A percentile compares a stretch with the other conserved stretches of the same genome.
These are phyloP conservation scores for Mallotus villosus DNA, from an alignment of 2,797 vertebrate genomes.

Conservation along the genomic window DNA sequence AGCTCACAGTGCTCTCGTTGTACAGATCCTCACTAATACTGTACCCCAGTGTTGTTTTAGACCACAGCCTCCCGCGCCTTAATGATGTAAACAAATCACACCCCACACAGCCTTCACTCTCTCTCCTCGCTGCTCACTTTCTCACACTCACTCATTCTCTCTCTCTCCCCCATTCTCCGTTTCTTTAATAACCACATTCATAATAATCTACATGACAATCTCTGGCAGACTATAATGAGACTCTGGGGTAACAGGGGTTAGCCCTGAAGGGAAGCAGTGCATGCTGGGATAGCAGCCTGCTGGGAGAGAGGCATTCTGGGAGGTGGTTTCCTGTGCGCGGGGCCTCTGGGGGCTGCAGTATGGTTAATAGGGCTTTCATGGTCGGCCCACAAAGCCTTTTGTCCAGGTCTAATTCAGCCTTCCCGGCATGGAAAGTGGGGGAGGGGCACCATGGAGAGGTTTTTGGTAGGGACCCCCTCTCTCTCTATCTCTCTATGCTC, in stretches of 20 bases:
- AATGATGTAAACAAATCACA: slow-evolving; percentile 56
- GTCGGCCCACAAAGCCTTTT: slow-evolving; percentile 83
- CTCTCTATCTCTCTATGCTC: slow-evolving; percentile 24
- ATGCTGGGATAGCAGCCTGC: slow-evolving; percentile 78
- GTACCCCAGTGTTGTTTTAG: too few species aligned
- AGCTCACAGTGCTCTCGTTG: too few species aligned
- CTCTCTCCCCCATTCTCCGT: slow-evolving; percentile 39
- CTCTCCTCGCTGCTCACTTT: slow-evolving; percentile 13
- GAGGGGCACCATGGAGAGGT: slow-evolving; percentile 49
- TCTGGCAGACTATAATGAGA: slow-evolving; percentile 58
- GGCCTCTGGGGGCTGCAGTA: slow-evolving; percentile 86
- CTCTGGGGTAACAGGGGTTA: slow-evolving; percentile 66
- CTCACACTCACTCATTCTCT: slow-evolving; percentile 14
- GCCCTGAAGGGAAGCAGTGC: slow-evolving; percentile 72
- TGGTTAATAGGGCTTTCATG: slow-evolving; percentile 87
- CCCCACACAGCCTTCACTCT: slow-evolving; percentile 39
- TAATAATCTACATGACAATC: slow-evolving; percentile 79
- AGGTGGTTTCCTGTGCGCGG: slow-evolving; percentile 80
- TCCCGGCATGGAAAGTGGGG: slow-evolving; percentile 75
- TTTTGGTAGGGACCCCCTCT: slow-evolving; percentile 47
- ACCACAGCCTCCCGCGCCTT: too few species aligned
- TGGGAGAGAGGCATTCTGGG: slow-evolving; percentile 80
- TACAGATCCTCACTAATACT: too few species aligned
- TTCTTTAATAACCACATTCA: slow-evolving; percentile 69
- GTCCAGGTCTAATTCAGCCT: slow-evolving; percentile 79